phyloP scores from a whole-genome alignment of 2,888 invertebrate species.

The Mongoloraphidia duomilia region DNA sequence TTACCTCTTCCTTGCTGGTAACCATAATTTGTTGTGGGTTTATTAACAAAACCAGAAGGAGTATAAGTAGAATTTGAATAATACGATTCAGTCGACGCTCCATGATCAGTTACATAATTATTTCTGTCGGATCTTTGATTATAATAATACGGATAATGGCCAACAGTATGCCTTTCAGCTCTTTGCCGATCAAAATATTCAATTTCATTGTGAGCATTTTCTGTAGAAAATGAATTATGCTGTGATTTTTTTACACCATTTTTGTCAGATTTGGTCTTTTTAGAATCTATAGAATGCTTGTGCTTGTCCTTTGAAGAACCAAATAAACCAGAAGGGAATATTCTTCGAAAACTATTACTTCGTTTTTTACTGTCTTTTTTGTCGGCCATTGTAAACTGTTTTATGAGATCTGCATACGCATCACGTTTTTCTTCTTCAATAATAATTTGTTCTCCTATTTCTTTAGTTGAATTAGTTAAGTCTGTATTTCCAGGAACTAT shows the following conservation, averaged over 20 bases:
- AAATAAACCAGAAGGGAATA: conserved; percentile 18
- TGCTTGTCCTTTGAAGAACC: conserved; percentile 25
- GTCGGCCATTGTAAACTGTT: conserved; percentile 23
- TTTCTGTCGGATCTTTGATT: conserved; percentile 21
- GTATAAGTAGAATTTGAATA: conserved; percentile 5
- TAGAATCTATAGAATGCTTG: conserved; percentile 23
- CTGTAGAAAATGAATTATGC: conserved; percentile 19
- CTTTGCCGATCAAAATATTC: background rate
- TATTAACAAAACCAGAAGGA: background rate
- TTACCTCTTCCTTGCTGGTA: conserved; percentile 4
- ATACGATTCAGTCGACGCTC: background rate
- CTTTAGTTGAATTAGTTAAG: too few relatives aligned
- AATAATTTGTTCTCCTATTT: too few relatives aligned
- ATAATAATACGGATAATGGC: too few relatives aligned
- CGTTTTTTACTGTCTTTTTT: conserved; percentile 22
- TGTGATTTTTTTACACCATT: conserved; percentile 18
- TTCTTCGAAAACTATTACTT: conserved; percentile 23
- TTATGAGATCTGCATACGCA: conserved; percentile 25
- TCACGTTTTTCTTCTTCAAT: conserved; percentile 13
- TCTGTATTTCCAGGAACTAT: too few relatives aligned
- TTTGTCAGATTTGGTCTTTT: conserved; percentile 12
- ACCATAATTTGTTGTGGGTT: conserved; percentile 4
- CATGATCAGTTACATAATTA: conserved; percentile 18
- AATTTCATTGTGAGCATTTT: conserved; percentile 24
- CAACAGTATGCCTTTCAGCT: background rate